Evolutionary conservation across 2,888 invertebrate species (phyloP), one percentile per base, ranked within the genome.

Genomic region (Oxycera nigricornis): DNA sequence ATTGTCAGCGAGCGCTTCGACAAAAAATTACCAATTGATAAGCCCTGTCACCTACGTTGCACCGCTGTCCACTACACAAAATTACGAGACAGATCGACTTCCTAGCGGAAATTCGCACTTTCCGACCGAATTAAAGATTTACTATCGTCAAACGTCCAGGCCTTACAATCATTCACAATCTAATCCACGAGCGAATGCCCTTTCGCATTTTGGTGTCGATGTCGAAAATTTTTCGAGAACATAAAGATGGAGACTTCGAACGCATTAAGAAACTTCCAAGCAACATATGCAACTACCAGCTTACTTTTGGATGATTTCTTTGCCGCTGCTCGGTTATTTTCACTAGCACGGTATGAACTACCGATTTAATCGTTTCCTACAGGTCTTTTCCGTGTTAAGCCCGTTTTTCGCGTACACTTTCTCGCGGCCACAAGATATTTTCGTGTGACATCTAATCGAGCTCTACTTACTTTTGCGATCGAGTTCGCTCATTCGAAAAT

Each of bases 231-330:
- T 22, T 67, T 67, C 67, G 41, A 67, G 67, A 67, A 67, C 62
- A 62, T 20, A n/a, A 67, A 67, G 46, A 67, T 67, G 67, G 67
- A 67, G 67, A 67, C 26, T 46, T 67, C 67, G 67, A 41, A 41
- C 46, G 67, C 67, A 46, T 7, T 24, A 11, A 24, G 17, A 22
- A 67, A 67, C 24, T 41, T 26, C 26, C 14, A 4, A 24, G 14
- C 14, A 7, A 67, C 26, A 46, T 41, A 41, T 67, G 67, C 41
- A 46, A 46, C 46, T 46, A 67, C 67, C 46, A 46, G 67, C 67
- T 46, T 67, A 39, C 9, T 67, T 41, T 4, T 22, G 11, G 59
- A 2, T n/a, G 59, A 28, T 55, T 6, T 14, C 4, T 11, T 6
- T 24, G 24, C 52, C 28, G 30, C 26, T 59, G 14, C 30, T 30